Evolutionary conservation across 2,888 invertebrate species (phyloP), one percentile per base, ranked within the genome.

Genomic region (Calliphora vomitoria): DNA sequence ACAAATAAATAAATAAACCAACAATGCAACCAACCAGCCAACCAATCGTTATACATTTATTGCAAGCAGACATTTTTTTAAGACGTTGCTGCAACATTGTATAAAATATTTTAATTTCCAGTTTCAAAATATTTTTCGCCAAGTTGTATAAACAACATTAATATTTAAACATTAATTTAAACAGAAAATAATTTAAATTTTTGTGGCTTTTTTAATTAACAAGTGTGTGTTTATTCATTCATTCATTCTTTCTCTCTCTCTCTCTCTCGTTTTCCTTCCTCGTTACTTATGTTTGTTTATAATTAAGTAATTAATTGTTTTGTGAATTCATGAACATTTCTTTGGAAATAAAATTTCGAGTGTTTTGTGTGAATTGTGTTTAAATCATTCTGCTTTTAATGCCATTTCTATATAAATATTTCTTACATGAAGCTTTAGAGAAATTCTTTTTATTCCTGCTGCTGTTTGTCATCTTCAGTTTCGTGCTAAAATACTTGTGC

Each of bases 401-500:
- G 11, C 13, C 55, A 53, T 53, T 66, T 53, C 50, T 20, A 55
- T 18, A 31, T 6, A 47, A 6, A 47, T 10, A 38, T 55, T 66
- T 62, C 44, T 10, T 60, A 18, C 25, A 2, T 62, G 35, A 35
- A 35, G n/a, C 6, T 58, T 4, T 11, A 25, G n/a, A 58, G n/a
- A 62, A 62, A 62, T 62, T 62, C 62, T 62, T 31, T 25, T 35
- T 35, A 58, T 31, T 25, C 31, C 8, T 35, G 18, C 71, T 62
- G 41, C 69, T 69, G 69, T 62, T 66, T 55, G 66, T 58, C 74
- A 58, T 35, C n/a, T 62, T 35, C 47, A 58, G 20, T 55, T 71
- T 83, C 31, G 72, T 78, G 78, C 71, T 79, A 84, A 84, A 84
- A 84, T 84, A 53, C n/a, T 80, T 85, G 62, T 55, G 80, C 66